These are phyloP conservation scores for Muschampia plurimacula DNA, from an alignment of 2,888 invertebrate species.

Conservation along the genomic window DNA sequence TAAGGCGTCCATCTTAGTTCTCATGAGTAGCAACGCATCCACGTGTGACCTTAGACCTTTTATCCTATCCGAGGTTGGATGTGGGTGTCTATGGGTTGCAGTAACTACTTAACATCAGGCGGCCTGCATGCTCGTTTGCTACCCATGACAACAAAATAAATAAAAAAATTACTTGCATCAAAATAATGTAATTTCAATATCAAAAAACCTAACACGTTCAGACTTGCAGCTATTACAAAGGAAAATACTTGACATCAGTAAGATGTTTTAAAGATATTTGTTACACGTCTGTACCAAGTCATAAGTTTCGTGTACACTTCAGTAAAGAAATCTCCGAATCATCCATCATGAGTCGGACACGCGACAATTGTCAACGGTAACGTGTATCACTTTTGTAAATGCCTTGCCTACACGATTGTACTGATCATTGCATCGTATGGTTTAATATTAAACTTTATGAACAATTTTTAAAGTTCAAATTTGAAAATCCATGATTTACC, in stretches of 20 bases:
- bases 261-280: slow-evolving; percentile 22
- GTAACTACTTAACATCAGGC: too few species aligned
- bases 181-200: too few species aligned
- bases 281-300: slow-evolving; percentile 12
- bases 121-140: too few species aligned
- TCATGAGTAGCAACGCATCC: too few species aligned
- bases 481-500: background rate
- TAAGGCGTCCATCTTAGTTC: too few species aligned
- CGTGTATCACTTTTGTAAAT: slow-evolving; percentile 19
- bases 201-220: background rate
- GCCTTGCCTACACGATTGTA: slow-evolving; percentile 20
- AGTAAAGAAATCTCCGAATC: slow-evolving; percentile 40
- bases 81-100: too few species aligned
- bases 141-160: too few species aligned
- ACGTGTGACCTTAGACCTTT: too few species aligned
- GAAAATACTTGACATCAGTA: background rate
- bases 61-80: too few species aligned
- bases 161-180: too few species aligned
- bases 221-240: background rate
- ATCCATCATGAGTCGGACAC: slow-evolving; percentile 45
- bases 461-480: slow-evolving; percentile 9
- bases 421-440: background rate
- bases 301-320: slow-evolving; percentile 23
- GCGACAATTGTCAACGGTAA: slow-evolving; percentile 39
- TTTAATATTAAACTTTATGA: slow-evolving; percentile 5